Evolutionary conservation across 2,888 invertebrate species (phyloP).

Genomic region (Orthosia cruda): DNA sequence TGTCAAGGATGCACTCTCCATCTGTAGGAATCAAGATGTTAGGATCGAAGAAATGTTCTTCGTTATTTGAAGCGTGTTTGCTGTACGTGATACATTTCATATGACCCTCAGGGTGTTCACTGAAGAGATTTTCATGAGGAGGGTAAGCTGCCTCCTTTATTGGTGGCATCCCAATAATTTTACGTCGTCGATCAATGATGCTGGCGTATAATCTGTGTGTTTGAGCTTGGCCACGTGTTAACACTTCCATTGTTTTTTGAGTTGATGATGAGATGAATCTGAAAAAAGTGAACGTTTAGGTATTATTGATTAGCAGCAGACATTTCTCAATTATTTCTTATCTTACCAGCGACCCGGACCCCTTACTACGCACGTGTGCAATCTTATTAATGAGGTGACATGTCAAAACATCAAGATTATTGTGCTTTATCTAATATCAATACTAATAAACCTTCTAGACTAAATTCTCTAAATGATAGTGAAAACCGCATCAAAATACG

Average conservation of each 20-base stretch:
- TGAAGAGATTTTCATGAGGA: constrained; percentile 80
- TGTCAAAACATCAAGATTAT: neutral
- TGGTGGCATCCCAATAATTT: constrained; percentile 78
- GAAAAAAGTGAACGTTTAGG: constrained; percentile 60
- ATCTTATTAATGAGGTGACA: neutral
- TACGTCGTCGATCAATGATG: constrained; percentile 92
- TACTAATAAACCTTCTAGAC: neutral
- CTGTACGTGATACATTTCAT: constrained; percentile 88
- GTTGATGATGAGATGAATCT: constrained; percentile 93
- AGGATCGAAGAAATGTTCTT: constrained; percentile 88
- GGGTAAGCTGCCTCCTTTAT: constrained; percentile 80
- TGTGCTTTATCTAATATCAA: neutral
- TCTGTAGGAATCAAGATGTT: constrained; percentile 82
- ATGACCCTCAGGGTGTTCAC: constrained; percentile 84
- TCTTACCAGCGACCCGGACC: neutral
- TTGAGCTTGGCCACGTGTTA: constrained; percentile 94
- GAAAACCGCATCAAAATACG: neutral
- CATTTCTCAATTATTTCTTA: constrained; percentile 5
- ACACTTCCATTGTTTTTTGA: constrained; percentile 92
- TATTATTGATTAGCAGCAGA: neutral
- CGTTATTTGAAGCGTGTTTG: constrained; percentile 78
- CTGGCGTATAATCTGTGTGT: constrained; percentile 94
- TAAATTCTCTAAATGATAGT: neutral
- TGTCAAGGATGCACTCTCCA: constrained; percentile 92
- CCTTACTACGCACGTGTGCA: neutral